Evolutionary conservation across 1,140 invertebrate genomes (phyloP), one percentile per base, ranked within the genome.

Genomic region (Papilio machaon): DNA sequence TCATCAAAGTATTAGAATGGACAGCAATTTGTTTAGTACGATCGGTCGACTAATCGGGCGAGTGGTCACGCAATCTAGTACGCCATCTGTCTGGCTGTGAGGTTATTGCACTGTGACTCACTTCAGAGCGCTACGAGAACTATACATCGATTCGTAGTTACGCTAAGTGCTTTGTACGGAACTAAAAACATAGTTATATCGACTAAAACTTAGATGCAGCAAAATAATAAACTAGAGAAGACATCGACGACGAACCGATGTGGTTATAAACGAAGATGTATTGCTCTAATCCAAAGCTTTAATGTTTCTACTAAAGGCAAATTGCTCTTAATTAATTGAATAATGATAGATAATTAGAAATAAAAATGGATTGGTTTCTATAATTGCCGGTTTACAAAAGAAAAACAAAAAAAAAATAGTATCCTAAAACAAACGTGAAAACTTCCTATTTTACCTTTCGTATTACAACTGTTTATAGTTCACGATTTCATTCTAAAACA

Each of bases 51-150:
- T 84, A 82, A 88, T 91, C 90, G 67, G 73, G 23, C 83, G 80
- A 90, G 86, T 52, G 82, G 75, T 67, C 77, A 43, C 35, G 77
- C 58, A n/a, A 79, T 79, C 77, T 9, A 79, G 77, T 79, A 64
- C 49, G 60, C 78, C 82, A 83, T 86, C 86, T 81, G 88, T 90
- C 87, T 89, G 86, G 83, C 73, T 79, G 82, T 47, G 74, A 64
- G 88, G 87, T 89, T 86, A 85, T 84, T 86, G 88, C 83, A 83
- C 87, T 46, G 76, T 89, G 84, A 89, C 77, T 88, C 88, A 87
- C 83, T 75, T 64, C 77, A 81, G 73, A 64, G 76, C 60, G 73
- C 64, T 43, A 76, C 49, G 43, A 78, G 75, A 70, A 81, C 47
- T 60, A 64, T 64, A 79, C 67, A 81, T 83, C 67, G 79, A 79